Evolutionary conservation across 2,113 vertebrate genomes (phyloP), one percentile per base, ranked within the genome.

Genomic region (Eurypyga helias): DNA sequence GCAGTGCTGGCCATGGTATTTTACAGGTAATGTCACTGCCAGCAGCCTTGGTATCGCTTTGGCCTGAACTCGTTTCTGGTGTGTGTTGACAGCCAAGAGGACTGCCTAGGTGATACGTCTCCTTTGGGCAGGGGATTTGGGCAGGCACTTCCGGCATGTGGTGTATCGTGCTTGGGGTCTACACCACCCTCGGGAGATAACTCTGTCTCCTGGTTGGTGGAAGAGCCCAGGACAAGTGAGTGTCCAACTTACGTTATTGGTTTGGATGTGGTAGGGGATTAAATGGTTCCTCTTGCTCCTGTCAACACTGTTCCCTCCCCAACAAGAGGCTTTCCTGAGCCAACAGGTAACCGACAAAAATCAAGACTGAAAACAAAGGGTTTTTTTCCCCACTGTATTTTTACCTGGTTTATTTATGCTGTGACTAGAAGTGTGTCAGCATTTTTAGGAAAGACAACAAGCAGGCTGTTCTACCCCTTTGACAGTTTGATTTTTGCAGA

Each of bases 401-500:
- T 90, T 41, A 73, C 79, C 33, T 55, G 62, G 17, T 97, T 97
- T 97, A 97, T 96, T 97, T 93, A 62, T 64, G 45, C 23, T 94
- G 78, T 77, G 66, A 80, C 91, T 85, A 81, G 67, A 96, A 91
- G 33, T 79, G 49, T 85, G 75, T 78, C 90, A 76, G 83, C 48
- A 45, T 83, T 82, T 83, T 90, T 43, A 93, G 81, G 45, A 90
- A 91, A 94, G 58, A 94, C 69, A 96, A 54, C n/a, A 92, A 91
- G 52, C 66, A 93, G 64, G 65, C 54, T 48, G 11, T 80, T 87
- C 69, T 46, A 78, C 64, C 82, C 60, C 17, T 6, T 9, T 78
- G 34, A 78, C 13, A 75, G 29, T 58, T 71, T 86, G 89, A 94
- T 95, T 96, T 95, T 83, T 67, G 86, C 76, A 89, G 67, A 83